Conservation (phyloP, 2,888 invertebrate species). For the Drosophila hamatofila region DNA sequence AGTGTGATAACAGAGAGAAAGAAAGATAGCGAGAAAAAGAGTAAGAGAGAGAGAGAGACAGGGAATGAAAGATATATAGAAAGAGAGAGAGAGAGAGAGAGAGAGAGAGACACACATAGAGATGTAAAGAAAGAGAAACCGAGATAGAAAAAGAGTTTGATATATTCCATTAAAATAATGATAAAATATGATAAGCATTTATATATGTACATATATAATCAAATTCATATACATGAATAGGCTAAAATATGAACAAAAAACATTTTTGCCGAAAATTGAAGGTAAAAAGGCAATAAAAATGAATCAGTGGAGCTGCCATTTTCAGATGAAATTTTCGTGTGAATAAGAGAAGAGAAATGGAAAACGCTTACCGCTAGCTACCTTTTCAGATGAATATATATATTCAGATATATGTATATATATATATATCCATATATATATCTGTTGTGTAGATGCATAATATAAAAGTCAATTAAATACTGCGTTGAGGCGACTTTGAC, state of each 20-base stretch:
- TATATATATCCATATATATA: background rate
- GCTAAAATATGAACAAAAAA: background rate
- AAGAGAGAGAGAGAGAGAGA: background rate
- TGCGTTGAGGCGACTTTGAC: slow-evolving; percentile 45
- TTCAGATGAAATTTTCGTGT: slow-evolving; percentile 16
- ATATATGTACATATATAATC: no score
- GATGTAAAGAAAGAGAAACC: no score
- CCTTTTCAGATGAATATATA: background rate
- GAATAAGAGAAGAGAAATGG: slow-evolving; percentile 6
- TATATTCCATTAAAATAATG: no score
- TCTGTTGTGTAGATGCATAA: slow-evolving; percentile 40
- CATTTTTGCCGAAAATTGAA: no score
- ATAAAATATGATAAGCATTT: no score
- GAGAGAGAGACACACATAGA: background rate
- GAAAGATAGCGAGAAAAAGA: background rate
- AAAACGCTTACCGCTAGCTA: slow-evolving; percentile 11
- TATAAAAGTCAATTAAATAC: slow-evolving; percentile 69
- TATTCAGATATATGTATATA: background rate
- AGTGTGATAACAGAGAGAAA: background rate
- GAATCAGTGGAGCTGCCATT: slow-evolving; percentile 43
- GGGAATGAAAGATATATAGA: background rate
- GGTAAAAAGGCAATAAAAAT: slow-evolving; percentile 26
- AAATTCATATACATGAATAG: background rate
- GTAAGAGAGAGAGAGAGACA: background rate
- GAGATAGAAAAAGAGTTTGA: no score